Percentiles rank a stretch among this genome's conserved stretches.
Conservation (phyloP, 1,140 invertebrate species). For the Acromyrmex echinatior region DNA sequence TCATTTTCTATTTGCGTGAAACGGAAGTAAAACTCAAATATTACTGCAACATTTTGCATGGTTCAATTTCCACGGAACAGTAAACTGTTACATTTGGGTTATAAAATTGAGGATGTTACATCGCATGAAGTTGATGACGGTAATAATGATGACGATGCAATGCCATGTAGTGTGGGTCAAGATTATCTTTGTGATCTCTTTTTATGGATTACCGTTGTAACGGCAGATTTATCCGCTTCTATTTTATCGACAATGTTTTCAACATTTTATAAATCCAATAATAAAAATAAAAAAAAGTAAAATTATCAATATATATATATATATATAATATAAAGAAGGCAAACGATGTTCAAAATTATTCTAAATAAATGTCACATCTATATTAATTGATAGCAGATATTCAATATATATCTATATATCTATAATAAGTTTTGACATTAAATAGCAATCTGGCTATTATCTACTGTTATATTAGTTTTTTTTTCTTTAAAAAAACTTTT, state of each 20-base stretch:
- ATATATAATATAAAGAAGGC: not conserved
- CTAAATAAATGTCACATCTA: not conserved
- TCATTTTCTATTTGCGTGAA: not conserved
- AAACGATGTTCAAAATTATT: not conserved
- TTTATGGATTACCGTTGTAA: constrained; percentile 63
- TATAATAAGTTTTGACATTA: not conserved
- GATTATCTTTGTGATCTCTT: constrained; percentile 54
- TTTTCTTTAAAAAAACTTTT: not conserved
- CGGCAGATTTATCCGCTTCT: constrained; percentile 44
- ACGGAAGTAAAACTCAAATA: constrained; percentile 29
- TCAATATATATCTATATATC: not conserved
- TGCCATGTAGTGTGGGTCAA: constrained; percentile 58
- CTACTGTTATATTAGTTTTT: not conserved
- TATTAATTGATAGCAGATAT: constrained; percentile 37
- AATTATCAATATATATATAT: not conserved
- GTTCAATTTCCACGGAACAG: constrained; percentile 58
- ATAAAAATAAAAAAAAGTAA: not conserved
- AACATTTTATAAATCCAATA: constrained; percentile 21
- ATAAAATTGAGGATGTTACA: constrained; percentile 56
- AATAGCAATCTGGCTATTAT: not conserved
- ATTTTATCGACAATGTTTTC: constrained; percentile 20
- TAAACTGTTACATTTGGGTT: constrained; percentile 61
- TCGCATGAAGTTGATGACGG: constrained; percentile 55
- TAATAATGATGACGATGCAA: constrained; percentile 63
- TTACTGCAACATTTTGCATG: constrained; percentile 24